phyloP scores from a whole-genome alignment of 2,888 invertebrate species.

The Tetragonisca angustula region DNA sequence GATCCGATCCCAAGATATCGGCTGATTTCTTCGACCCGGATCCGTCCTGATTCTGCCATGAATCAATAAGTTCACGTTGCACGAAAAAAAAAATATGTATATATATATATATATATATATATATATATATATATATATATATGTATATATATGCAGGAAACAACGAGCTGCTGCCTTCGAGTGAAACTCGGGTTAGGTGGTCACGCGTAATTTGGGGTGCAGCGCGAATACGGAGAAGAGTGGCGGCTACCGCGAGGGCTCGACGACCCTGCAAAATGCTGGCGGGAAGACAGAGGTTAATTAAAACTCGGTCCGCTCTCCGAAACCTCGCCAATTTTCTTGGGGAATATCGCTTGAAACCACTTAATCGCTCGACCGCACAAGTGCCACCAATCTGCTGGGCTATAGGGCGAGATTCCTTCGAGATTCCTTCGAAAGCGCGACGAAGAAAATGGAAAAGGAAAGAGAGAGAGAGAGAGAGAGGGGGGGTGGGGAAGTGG shows the following conservation, averaged over 20 bases:
- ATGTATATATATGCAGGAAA: too few relatives aligned
- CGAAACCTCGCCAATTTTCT: slow-evolving; percentile 70
- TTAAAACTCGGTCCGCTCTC: slow-evolving; percentile 66
- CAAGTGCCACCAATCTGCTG: slow-evolving; percentile 81
- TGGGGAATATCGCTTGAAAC: slow-evolving; percentile 77
- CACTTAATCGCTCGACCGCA: slow-evolving; percentile 81
- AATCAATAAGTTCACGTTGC: too few relatives aligned
- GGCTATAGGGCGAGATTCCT: slow-evolving; percentile 59
- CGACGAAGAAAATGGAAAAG: not conserved
- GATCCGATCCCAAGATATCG: slow-evolving; percentile 40
- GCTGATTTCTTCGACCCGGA: not conserved
- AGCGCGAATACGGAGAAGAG: not conserved
- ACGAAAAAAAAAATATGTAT: too few relatives aligned
- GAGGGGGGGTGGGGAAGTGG: slow-evolving; percentile 7
- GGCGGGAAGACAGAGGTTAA: slow-evolving; percentile 68
- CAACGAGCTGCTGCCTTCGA: not conserved
- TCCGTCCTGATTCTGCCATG: too few relatives aligned
- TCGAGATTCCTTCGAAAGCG: slow-evolving; percentile 67
- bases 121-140: too few relatives aligned
- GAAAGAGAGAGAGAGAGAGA: too few relatives aligned
- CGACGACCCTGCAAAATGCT: slow-evolving; percentile 38
- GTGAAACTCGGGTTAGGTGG: not conserved
- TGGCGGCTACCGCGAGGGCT: not conserved
- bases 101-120: too few relatives aligned
- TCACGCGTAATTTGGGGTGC: not conserved